A percentile compares a stretch with the other conserved stretches of the same genome.
These are phyloP conservation scores for Dermatophagoides farinae DNA, from an alignment of 1,140 invertebrate species.

Conservation along the genomic window DNA sequence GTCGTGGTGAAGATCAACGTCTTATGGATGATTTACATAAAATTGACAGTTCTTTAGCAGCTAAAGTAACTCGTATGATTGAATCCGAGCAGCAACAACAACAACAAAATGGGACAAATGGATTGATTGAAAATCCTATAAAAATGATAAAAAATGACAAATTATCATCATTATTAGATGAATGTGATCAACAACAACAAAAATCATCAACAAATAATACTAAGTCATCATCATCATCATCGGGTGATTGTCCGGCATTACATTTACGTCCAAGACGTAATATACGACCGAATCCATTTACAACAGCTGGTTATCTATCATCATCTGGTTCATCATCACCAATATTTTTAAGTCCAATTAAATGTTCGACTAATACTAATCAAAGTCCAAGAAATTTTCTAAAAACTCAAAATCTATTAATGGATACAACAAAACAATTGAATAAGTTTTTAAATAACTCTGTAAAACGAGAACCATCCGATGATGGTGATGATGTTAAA, in stretches of 20 bases:
- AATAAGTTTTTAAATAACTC: not conserved
- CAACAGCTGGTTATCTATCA: not conserved
- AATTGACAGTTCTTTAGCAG: not conserved
- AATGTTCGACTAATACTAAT: not conserved
- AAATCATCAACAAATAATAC: too few species aligned
- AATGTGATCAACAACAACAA: too few species aligned
- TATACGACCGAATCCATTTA: not conserved
- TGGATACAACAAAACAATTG: not conserved
- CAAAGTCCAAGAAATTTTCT: not conserved
- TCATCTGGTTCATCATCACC: conserved; percentile 2
- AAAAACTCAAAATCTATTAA: not conserved
- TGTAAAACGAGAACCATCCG: not conserved
- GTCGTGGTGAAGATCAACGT: conserved; percentile 1
- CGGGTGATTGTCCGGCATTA: not conserved
- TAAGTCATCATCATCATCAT: too few species aligned
- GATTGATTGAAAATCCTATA: too few species aligned
- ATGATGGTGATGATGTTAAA: not conserved
- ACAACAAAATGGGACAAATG: not conserved
- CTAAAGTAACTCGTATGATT: not conserved
- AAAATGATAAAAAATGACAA: too few species aligned
- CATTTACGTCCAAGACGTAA: not conserved
- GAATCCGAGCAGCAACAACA: not conserved
- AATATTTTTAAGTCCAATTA: not conserved
- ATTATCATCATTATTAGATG: too few species aligned
- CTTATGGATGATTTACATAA: not conserved